Conservation (phyloP, 2,113 vertebrate species). For the Cyphomyrus discorhynchus region DNA sequence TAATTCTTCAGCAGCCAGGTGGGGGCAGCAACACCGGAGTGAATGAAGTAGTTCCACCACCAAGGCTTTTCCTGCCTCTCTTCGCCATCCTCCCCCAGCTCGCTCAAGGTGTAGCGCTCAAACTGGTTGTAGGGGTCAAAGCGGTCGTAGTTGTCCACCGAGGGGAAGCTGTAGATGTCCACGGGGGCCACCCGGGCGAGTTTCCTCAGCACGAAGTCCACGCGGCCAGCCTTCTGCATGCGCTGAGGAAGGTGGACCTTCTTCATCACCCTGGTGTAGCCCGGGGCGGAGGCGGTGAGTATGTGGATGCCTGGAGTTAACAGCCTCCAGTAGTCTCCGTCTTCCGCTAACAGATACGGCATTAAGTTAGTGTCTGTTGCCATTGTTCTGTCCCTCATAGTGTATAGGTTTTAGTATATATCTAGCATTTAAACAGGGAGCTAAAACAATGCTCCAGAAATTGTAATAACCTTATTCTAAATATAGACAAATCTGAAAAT, state of each 20-base stretch:
- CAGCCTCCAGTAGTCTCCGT: constrained; percentile 90
- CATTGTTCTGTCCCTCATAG: neutral
- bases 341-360: constrained; percentile 59
- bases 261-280: constrained; percentile 77
- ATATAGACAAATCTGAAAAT: neutral
- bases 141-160: constrained; percentile 50
- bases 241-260: constrained; percentile 70
- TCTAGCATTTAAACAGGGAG: neutral
- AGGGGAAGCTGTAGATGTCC: constrained; percentile 55
- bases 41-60: constrained; percentile 95
- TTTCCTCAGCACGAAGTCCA: constrained; percentile 78
- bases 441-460: neutral
- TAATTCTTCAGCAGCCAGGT: constrained; percentile 81
- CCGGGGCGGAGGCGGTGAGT: constrained; percentile 72
- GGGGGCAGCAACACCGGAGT: constrained; percentile 69
- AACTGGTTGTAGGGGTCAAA: constrained; percentile 68
- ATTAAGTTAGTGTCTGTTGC: neutral
- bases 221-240: constrained; percentile 70
- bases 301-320: constrained; percentile 76
- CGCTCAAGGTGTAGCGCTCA: constrained; percentile 49
- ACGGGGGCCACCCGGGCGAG: constrained; percentile 53
- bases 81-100: constrained; percentile 35
- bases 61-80: constrained; percentile 76
- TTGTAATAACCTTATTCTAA: neutral
- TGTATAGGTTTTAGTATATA: neutral